Evolutionary conservation across 2,113 vertebrate species (phyloP).

Genomic region (Gorsachius goisagi): DNA sequence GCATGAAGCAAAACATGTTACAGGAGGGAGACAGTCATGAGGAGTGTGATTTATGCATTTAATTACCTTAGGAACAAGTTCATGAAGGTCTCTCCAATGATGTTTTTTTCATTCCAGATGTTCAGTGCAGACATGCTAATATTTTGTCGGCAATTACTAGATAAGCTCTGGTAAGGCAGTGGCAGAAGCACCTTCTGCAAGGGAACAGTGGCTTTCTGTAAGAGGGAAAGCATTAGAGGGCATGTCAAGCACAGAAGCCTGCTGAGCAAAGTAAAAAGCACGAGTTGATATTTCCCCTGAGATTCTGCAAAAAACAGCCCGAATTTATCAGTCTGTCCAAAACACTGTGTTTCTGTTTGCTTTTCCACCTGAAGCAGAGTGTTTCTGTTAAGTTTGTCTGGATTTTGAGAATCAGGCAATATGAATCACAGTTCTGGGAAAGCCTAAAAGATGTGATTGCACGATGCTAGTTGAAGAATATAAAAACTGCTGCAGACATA

Average conservation of each 20-base stretch:
- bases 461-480: background rate
- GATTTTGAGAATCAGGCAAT: background rate
- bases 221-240: background rate
- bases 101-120: background rate
- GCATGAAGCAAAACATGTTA: background rate
- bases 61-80: background rate
- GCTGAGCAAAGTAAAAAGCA: background rate
- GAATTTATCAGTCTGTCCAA: background rate
- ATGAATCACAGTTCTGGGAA: slow-evolving; percentile 25
- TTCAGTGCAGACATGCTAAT: background rate
- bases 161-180: background rate
- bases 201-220: background rate
- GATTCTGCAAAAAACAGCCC: background rate
- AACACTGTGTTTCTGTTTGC: background rate
- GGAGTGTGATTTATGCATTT: background rate
- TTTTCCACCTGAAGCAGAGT: background rate
- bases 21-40: background rate
- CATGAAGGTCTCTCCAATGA: background rate
- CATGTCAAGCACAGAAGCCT: background rate
- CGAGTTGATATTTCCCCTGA: background rate
- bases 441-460: background rate
- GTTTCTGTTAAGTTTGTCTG: background rate
- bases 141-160: background rate
- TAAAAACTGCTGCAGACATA: background rate
- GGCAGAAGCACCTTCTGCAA: background rate